Evolutionary conservation across 1,140 invertebrate genomes (phyloP), one percentile per base, ranked within the genome.

Genomic region (Pinna nobilis): DNA sequence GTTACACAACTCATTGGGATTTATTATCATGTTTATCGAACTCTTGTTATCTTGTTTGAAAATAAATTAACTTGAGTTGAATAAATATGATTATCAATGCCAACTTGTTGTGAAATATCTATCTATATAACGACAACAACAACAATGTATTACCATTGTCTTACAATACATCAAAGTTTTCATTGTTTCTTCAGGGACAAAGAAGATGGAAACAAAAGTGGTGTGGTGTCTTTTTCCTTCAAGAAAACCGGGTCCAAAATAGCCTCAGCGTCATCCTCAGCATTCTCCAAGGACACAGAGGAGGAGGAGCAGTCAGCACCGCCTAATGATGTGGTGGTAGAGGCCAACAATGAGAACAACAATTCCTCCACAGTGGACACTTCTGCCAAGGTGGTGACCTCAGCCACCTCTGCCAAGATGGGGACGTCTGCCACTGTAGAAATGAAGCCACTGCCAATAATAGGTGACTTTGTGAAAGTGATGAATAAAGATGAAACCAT

Each of bases 401-500:
- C n/a, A n/a, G 15, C 18, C 0, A n/a, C 18, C 9, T 35, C 33
- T n/a, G 5, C 32, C 4, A 33, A 59, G 55, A 33, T 28, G 18
- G 50, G 37, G 20, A 23, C 20, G n/a, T n/a, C n/a, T n/a, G n/a
- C n/a, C n/a, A n/a, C n/a, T n/a, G n/a, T 11, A 53, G 20, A 25
- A 30, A 53, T 28, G 15, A 18, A n/a, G 28, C 11, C 28, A 33
- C 55, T 35, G n/a, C 28, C 55, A 59, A 11, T 59, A 7, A 59
- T 33, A n/a, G 55, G 37, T 25, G 28, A 15, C 11, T 85, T 84
- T 57, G 68, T 84, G 9, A 82, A 82, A 74, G 82, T 86, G 11
- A 75, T 80, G 47, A 80, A 74, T 35, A 84, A 82, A 44, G 83
- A 84, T 59, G 77, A 79, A 18, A 70, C 67, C 13, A 65, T 68